These are phyloP conservation scores for Oxyura jamaicensis DNA, from an alignment of 2,113 vertebrate species.

Conservation along the genomic window DNA sequence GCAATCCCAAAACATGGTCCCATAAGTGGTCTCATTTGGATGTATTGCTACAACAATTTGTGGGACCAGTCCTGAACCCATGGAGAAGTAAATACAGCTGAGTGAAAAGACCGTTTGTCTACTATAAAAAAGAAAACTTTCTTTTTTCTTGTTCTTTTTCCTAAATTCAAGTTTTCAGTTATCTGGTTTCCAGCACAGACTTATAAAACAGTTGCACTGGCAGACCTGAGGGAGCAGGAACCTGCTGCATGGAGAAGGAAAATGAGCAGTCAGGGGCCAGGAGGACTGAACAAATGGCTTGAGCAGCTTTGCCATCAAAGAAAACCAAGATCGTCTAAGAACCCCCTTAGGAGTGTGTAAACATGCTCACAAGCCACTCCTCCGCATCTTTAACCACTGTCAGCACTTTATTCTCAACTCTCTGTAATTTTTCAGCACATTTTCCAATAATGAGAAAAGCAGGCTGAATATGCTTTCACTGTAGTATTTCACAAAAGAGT, in stretches of 20 bases:
- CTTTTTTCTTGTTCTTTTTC: not conserved
- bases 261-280: not conserved
- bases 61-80: not conserved
- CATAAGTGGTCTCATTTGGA: not conserved
- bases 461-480: not conserved
- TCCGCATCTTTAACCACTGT: not conserved
- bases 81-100: not conserved
- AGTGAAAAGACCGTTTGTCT: not conserved
- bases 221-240: not conserved
- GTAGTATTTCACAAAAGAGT: not conserved
- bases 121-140: not conserved
- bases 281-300: not conserved
- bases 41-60: not conserved
- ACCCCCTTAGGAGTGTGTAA: not conserved
- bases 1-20: not conserved
- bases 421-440: not conserved
- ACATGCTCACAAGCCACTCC: not conserved
- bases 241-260: not conserved
- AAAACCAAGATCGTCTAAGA: not conserved
- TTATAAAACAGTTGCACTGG: not conserved
- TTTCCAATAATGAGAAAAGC: conserved; percentile 3
- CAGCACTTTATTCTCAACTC: not conserved
- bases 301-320: not conserved
- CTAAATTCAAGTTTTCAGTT: not conserved
- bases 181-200: not conserved